Evolutionary conservation across 53 echinoderm and acorn worm species (phyloP).

Genomic region (Temnopleurus reevesii): DNA sequence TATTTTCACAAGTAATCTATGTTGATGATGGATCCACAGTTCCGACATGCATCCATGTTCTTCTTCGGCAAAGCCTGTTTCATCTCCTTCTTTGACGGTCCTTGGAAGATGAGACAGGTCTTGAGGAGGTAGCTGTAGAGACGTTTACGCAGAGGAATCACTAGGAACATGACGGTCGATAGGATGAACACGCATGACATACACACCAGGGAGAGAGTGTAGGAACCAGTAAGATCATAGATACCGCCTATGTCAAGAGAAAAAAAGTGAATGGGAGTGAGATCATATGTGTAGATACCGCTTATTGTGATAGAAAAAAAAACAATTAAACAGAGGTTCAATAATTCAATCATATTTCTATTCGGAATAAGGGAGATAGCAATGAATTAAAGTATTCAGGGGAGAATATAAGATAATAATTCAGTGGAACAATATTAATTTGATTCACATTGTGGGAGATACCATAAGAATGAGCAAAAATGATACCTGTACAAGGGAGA

Average conservation of each 20-base stretch:
- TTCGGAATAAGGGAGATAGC: too few species aligned
- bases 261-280: neutral
- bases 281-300: neutral
- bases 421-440: too few species aligned
- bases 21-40: neutral
- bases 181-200: constrained; percentile 32
- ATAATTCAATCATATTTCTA: too few species aligned
- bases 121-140: constrained; percentile 13
- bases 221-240: constrained; percentile 57
- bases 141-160: constrained; percentile 11
- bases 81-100: neutral
- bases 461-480: too few species aligned
- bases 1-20: constrained; percentile 12
- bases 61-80: neutral
- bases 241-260: constrained; percentile 7
- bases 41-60: neutral
- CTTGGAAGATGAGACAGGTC: neutral
- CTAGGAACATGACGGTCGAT: constrained; percentile 36
- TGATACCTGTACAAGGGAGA: too few species aligned
- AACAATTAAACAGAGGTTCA: too few species aligned
- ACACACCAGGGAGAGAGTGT: constrained; percentile 45
- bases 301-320: neutral
- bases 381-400: too few species aligned
- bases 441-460: too few species aligned
- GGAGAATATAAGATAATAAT: too few species aligned